Evolutionary conservation across 2,797 vertebrate genomes (phyloP).

Genomic region (Sebastes kiyomatsui): DNA sequence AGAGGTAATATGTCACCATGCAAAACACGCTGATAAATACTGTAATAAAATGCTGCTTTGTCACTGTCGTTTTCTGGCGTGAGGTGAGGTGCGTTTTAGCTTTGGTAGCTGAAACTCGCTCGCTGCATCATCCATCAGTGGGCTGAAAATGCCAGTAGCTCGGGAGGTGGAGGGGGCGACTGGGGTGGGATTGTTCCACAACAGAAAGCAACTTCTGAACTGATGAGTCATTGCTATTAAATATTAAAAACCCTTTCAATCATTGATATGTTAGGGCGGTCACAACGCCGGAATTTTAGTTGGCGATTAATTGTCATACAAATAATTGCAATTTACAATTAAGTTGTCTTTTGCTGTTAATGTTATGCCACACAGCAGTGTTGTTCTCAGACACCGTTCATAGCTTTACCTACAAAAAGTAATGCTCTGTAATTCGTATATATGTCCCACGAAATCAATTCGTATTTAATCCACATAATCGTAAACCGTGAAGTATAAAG

Average conservation of each 20-base stretch:
- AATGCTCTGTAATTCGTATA: too few species aligned
- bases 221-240: background rate
- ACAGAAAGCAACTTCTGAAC: background rate
- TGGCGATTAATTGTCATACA: background rate
- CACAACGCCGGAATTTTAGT: background rate
- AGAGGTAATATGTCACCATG: constrained; percentile 30
- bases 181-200: background rate
- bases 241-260: background rate
- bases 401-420: too few species aligned
- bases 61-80: constrained; percentile 19
- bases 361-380: background rate
- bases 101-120: constrained; percentile 19
- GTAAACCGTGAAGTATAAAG: too few species aligned
- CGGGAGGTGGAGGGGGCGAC: background rate
- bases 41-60: constrained; percentile 32
- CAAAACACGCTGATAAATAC: constrained; percentile 46
- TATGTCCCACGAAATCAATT: too few species aligned
- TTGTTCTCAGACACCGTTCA: too few species aligned
- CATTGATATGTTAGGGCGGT: background rate
- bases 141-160: constrained; percentile 32
- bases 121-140: constrained; percentile 43
- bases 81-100: constrained; percentile 29
- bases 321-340: background rate
- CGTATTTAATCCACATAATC: too few species aligned
- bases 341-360: too few species aligned